Conservation (phyloP, 2,797 vertebrate genomes). For the Sorex maritimensis region DNA sequence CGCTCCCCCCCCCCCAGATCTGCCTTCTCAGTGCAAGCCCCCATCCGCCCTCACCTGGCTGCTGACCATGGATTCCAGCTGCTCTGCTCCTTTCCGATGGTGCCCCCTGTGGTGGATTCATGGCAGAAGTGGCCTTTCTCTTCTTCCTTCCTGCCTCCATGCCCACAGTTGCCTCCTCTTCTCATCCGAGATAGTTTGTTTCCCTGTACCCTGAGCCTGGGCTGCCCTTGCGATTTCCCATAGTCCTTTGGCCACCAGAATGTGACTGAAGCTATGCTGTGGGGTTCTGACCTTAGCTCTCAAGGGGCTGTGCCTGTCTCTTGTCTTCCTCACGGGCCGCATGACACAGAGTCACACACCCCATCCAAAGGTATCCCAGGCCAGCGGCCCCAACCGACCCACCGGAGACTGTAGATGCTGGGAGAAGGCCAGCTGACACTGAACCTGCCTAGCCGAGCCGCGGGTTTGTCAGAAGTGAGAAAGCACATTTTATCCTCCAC, state of each 20-base stretch:
- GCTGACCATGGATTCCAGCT: not conserved
- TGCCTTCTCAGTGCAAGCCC: too few relatives aligned
- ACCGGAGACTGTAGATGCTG: not conserved
- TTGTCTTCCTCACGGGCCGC: too few relatives aligned
- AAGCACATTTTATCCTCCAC: too few relatives aligned
- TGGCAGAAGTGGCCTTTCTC: not conserved
- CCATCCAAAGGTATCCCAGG: too few relatives aligned
- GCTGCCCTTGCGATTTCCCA: not conserved
- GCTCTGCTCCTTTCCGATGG: not conserved
- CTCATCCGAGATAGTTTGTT: not conserved
- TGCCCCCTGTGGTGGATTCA: not conserved
- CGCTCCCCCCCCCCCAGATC: too few relatives aligned
- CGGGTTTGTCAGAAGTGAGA: too few relatives aligned
- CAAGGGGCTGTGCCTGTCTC: not conserved
- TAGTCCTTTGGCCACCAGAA: not conserved
- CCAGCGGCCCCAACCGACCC: too few relatives aligned
- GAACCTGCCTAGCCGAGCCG: too few relatives aligned
- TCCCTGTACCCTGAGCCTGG: not conserved
- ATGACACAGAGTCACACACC: not conserved
- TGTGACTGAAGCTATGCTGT: not conserved
- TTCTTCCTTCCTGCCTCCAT: not conserved
- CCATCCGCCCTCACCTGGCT: not conserved
- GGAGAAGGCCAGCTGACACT: not conserved
- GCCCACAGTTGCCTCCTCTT: not conserved
- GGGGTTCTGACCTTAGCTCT: not conserved